These are phyloP conservation scores for Prosopocoilus inquinatus DNA, from an alignment of 2,888 invertebrate species.

Conservation along the genomic window DNA sequence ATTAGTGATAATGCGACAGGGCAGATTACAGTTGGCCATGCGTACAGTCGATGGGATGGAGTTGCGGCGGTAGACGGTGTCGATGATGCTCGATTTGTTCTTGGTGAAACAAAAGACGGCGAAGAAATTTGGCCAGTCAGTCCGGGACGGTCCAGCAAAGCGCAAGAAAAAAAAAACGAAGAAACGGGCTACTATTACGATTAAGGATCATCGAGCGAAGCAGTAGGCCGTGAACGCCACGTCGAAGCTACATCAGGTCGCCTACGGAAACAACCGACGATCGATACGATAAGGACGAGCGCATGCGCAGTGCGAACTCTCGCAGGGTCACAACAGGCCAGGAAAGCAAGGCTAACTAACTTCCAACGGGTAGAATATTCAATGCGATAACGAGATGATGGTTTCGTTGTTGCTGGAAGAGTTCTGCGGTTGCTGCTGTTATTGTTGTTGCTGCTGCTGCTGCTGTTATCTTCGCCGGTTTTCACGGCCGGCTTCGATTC, in stretches of 20 bases:
- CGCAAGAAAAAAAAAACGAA: not conserved
- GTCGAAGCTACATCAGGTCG: constrained; percentile 23
- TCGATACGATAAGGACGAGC: constrained; percentile 31
- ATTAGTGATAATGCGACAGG: constrained; percentile 14
- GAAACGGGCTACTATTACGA: not conserved
- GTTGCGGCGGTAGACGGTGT: constrained; percentile 1
- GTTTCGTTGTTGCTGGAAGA: too few species aligned
- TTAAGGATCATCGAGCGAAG: not conserved
- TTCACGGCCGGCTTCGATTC: too few species aligned
- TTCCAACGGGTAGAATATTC: not conserved
- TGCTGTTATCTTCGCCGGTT: too few species aligned
- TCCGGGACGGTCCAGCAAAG: not conserved
- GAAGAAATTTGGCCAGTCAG: too few species aligned
- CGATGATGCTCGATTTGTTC: not conserved
- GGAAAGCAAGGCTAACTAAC: constrained; percentile 18
- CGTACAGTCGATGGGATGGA: constrained; percentile 2
- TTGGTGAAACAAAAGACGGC: too few species aligned
- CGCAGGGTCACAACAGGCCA: constrained; percentile 28
- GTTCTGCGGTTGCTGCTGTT: too few species aligned
- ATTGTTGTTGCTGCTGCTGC: too few species aligned
- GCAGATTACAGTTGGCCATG: constrained; percentile 25
- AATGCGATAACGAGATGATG: not conserved
- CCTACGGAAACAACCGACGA: constrained; percentile 32
- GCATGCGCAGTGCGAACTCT: constrained; percentile 21
- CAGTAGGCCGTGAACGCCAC: not conserved